These are phyloP conservation scores for Littorina saxatilis DNA, from an alignment of 1,140 invertebrate species.

Conservation along the genomic window DNA sequence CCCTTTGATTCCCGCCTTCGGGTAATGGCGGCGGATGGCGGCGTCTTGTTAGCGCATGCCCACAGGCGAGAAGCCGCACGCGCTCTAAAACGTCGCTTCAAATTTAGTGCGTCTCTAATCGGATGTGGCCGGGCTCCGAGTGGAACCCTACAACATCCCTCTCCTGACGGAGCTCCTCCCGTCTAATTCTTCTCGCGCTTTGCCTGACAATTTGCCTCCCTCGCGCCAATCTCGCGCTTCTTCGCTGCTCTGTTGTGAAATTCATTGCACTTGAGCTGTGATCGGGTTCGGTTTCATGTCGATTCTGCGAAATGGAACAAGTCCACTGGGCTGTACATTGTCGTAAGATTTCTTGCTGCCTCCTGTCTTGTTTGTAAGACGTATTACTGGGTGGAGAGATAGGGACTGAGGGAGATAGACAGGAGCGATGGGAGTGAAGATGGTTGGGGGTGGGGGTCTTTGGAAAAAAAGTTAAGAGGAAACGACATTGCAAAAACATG, in stretches of 20 bases:
- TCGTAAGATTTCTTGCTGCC: neutral
- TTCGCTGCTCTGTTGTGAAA: slow-evolving; percentile 25
- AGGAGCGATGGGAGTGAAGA: no score
- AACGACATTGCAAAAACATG: no score
- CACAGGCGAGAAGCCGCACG: slow-evolving; percentile 38
- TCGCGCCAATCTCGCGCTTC: slow-evolving; percentile 18
- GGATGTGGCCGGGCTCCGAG: slow-evolving; percentile 36
- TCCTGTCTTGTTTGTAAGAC: neutral
- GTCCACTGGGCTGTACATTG: neutral
- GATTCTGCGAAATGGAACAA: slow-evolving; percentile 21
- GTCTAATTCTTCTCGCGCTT: slow-evolving; percentile 17
- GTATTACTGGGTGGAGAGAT: no score
- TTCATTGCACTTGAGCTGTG: slow-evolving; percentile 41
- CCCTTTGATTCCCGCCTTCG: slow-evolving; percentile 24
- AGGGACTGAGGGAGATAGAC: no score
- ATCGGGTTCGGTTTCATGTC: slow-evolving; percentile 24
- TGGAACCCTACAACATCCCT: slow-evolving; percentile 32
- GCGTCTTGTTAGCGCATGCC: slow-evolving; percentile 35
- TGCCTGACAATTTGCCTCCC: slow-evolving; percentile 24
- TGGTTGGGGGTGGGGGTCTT: no score
- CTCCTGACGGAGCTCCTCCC: slow-evolving; percentile 1
- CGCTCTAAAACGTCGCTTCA: slow-evolving; percentile 41
- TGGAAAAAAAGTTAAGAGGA: no score
- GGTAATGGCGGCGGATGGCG: slow-evolving; percentile 27
- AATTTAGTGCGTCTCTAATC: slow-evolving; percentile 40